Base-by-base conservation (phyloP, 2,888 invertebrate genomes). In the Drosophila pseudotakahashii region DNA sequence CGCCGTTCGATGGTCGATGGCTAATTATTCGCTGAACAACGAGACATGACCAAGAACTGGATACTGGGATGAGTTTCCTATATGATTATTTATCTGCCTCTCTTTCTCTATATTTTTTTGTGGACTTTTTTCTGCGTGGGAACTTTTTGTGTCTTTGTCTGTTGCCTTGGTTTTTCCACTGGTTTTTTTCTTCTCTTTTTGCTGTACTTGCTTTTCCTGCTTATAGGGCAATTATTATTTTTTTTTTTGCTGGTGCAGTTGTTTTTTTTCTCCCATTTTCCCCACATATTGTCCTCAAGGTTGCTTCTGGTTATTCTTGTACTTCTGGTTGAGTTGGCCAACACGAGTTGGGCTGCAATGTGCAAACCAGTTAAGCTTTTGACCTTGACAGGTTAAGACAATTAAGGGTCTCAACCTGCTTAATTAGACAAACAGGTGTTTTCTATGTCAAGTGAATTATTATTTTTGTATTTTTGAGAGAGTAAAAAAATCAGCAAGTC, bases 271-370 rank as follows among this genome's bases (percentile, higher is more conserved):
- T n/a, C 32, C 9, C 16, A 10, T 32, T 64, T 23, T 32, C 19
- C 45, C 32, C 34, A 19, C 39, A 47, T 23, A 23, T 52, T 67
- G 37, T 45, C 64, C 45, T 47, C 64, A 66, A 66, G 64, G 64
- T 34, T 66, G 53, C 39, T 66, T 66, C 69, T 66, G 64, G 64
- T 68, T 66, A 53, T 66, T 66, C 64, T 66, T 37, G 64, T 66
- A 47, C 69, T 66, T 53, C 53, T 66, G 45, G 68, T 66, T 34
- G 45, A 68, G 69, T 66, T 66, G 64, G 68, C 45, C 36, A 66
- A 66, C 53, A 67, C 44, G 23, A 52, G 44, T 39, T 32, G 13
- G 13, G 7, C 63, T 11, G 30, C 44, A 30, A 19, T 42, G 63
- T 39, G 51, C 26, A 54, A 69, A 68, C 55, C 57, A 69, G 69